phyloP scores from a whole-genome alignment of 2,113 vertebrate species.

The Centrocercus urophasianus region DNA sequence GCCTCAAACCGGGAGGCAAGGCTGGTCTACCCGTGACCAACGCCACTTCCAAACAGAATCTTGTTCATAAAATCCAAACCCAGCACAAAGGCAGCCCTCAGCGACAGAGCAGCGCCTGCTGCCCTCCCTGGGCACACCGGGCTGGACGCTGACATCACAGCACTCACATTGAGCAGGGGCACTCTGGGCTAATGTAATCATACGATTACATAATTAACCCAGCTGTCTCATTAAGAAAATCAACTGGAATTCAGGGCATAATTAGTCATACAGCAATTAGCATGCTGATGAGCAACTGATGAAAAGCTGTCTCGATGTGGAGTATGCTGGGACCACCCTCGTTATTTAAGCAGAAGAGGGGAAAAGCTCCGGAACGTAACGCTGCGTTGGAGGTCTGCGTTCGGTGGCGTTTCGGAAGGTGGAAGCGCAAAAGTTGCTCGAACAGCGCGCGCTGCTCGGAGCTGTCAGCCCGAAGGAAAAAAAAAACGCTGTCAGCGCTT shows the following conservation, averaged over 20 bases:
- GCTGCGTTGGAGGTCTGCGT: too few relatives aligned
- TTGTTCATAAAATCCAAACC: neutral
- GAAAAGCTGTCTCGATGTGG: constrained; percentile 82
- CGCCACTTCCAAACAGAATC: neutral
- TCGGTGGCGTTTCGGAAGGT: too few relatives aligned
- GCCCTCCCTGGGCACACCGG: constrained; percentile 2
- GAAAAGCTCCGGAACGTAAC: too few relatives aligned
- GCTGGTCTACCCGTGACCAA: too few relatives aligned
- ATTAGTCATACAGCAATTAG: constrained; percentile 93
- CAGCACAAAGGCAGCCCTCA: neutral
- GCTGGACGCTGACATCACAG: constrained; percentile 62
- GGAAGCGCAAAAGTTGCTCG: too few relatives aligned
- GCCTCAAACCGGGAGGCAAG: neutral
- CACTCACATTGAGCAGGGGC: constrained; percentile 76
- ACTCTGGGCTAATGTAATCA: constrained; percentile 89
- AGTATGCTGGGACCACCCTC: constrained; percentile 80
- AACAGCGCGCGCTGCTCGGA: too few relatives aligned
- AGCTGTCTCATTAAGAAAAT: constrained; percentile 95
- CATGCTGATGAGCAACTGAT: constrained; percentile 87
- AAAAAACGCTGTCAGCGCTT: too few relatives aligned
- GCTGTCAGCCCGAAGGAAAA: too few relatives aligned
- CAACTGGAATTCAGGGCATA: constrained; percentile 92
- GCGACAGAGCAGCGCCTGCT: neutral
- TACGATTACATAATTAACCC: constrained; percentile 94
- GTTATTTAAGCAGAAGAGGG: constrained; percentile 50